These are phyloP conservation scores for Spinus olivaceus DNA, from an alignment of 2,797 vertebrate species.

Conservation along the genomic window DNA sequence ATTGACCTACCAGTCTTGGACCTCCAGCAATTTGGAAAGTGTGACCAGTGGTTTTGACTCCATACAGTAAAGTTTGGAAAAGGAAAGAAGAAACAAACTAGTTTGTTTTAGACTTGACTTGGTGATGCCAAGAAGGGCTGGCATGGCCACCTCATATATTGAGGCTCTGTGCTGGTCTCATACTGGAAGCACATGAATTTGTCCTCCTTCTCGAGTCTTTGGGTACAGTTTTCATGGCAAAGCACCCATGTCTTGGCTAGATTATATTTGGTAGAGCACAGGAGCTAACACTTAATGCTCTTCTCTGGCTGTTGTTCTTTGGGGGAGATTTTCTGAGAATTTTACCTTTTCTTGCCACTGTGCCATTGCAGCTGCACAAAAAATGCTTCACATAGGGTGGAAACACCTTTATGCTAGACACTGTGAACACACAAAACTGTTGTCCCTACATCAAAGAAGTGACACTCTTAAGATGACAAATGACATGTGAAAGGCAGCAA, in stretches of 20 bases:
- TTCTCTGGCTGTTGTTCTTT: neutral
- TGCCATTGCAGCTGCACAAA: neutral
- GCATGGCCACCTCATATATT: neutral
- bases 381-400: neutral
- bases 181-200: neutral
- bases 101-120: neutral
- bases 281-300: neutral
- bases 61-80: neutral
- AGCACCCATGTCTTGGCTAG: neutral
- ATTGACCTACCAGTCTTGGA: neutral
- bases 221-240: neutral
- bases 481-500: slow-evolving; percentile 10
- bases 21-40: neutral
- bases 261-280: neutral
- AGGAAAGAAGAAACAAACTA: neutral
- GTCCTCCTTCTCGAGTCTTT: neutral
- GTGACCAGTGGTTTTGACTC: neutral
- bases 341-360: neutral
- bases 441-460: neutral
- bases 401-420: neutral
- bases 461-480: slow-evolving; percentile 39
- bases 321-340: neutral
- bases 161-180: neutral
- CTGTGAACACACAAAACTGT: neutral
- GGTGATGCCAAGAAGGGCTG: neutral